Percentiles rank a stretch among this genome's conserved stretches.
These are phyloP conservation scores for Cyphomyrmex costatus DNA, from an alignment of 1,140 invertebrate species.

Conservation along the genomic window DNA sequence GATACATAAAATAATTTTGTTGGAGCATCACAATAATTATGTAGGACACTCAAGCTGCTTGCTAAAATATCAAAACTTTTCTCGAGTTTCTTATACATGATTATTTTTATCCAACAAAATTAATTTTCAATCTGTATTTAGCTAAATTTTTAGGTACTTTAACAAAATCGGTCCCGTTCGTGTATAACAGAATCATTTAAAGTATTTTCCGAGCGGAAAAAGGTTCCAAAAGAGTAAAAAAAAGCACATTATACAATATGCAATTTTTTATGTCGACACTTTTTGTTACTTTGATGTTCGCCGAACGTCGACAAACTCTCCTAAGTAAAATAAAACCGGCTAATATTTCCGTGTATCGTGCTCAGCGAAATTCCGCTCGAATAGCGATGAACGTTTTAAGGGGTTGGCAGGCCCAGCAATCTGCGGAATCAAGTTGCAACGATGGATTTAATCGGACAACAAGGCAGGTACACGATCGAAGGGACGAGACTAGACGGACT, in stretches of 20 bases:
- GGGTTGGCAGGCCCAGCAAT: not conserved
- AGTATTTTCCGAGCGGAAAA: not conserved
- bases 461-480: conserved; percentile 33
- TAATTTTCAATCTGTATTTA: too few species aligned
- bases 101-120: too few species aligned
- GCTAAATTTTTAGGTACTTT: too few species aligned
- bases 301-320: not conserved
- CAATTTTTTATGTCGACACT: not conserved
- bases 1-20: too few species aligned
- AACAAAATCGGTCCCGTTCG: too few species aligned
- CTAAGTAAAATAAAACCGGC: not conserved
- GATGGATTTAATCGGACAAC: conserved; percentile 56
- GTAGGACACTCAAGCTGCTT: too few species aligned
- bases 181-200: not conserved
- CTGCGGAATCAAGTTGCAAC: conserved; percentile 25
- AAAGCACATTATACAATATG: not conserved
- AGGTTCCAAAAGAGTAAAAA: not conserved
- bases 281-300: not conserved
- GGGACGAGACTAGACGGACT: not conserved
- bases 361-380: conserved; percentile 2
- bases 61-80: too few species aligned
- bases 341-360: conserved; percentile 8
- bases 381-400: not conserved
- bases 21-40: too few species aligned
- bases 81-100: too few species aligned